Conservation (phyloP, 2,888 invertebrate species). For the Clivina fossor region DNA sequence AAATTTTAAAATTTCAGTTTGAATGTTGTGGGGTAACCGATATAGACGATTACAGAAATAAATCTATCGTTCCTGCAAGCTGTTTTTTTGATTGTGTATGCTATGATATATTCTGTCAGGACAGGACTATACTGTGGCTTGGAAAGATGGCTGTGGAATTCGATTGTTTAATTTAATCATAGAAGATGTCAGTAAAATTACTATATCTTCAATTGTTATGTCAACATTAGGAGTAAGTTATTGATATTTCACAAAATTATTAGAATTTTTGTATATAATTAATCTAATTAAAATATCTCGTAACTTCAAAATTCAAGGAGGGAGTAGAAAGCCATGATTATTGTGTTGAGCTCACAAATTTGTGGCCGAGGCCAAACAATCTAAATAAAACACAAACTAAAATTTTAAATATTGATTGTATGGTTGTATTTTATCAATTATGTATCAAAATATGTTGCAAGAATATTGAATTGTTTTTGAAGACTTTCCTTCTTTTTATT, state of each 20-base stretch:
- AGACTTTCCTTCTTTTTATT: too few relatives aligned
- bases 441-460: too few relatives aligned
- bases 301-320: too few relatives aligned
- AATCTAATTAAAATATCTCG: too few relatives aligned
- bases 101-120: constrained; percentile 1
- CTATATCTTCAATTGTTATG: not conserved
- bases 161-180: not conserved
- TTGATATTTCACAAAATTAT: not conserved
- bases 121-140: not conserved
- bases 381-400: too few relatives aligned
- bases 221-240: not conserved
- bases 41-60: not conserved
- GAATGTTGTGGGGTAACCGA: constrained; percentile 4
- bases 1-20: constrained; percentile 5
- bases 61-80: not conserved
- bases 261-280: not conserved
- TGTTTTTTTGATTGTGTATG: constrained; percentile 2
- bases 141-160: not conserved
- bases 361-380: too few relatives aligned
- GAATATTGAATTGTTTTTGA: too few relatives aligned
- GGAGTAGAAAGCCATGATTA: too few relatives aligned
- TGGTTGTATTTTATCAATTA: too few relatives aligned
- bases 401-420: too few relatives aligned
- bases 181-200: not conserved
- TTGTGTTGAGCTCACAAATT: too few relatives aligned